Base-by-base conservation (phyloP, 37 sponge, comb jelly and placozoan genomes). In the Geodia barretti region DNA sequence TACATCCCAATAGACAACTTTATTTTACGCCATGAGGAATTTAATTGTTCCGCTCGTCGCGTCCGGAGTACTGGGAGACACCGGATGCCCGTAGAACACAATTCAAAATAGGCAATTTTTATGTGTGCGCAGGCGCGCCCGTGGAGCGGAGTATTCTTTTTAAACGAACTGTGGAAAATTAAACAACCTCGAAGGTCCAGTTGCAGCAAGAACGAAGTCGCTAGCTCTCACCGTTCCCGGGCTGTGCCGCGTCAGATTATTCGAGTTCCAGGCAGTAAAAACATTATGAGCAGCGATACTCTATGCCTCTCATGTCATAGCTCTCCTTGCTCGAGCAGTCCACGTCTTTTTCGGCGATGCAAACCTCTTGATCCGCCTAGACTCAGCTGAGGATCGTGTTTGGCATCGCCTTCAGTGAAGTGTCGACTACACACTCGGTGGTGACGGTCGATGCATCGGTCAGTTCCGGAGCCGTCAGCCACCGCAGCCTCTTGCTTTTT, bases 361-460 rank as follows among this genome's bases (percentile, higher is more conserved):
- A 43, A 80, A 80, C 28, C 82, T 1, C 38, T 73, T 83, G n/a
- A n/a, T n/a, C n/a, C n/a, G 35, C 83, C 83, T n/a, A 83, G 1
- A 9, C 0, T 76, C 19, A 39, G 1, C 32, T 60, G 69, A 38
- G 79, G 79, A 2, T 68, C 68, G 25, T 78, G 7, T 64, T 40
- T 74, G 3, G 69, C 26, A 69, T 79, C 69, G 68, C 79, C 79
- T 0, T 79, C 70, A n/a, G 43, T 42, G 39, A 66, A 79, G 33
- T 79, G 79, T 69, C 79, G 66, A 30, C 82, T 64, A 33, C 82
- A 82, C 14, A 73, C 83, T 26, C 74, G 73, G 4, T 36, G 59
- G 33, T 74, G 42, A 26, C 32, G 30, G 7, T 41, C 54, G 23
- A 82, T 17, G 35, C 67, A 14, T 75, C 68, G 33, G 20, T 60